phyloP scores from a whole-genome alignment of 2,797 vertebrate species.

The Halcyon smyrnensis region DNA sequence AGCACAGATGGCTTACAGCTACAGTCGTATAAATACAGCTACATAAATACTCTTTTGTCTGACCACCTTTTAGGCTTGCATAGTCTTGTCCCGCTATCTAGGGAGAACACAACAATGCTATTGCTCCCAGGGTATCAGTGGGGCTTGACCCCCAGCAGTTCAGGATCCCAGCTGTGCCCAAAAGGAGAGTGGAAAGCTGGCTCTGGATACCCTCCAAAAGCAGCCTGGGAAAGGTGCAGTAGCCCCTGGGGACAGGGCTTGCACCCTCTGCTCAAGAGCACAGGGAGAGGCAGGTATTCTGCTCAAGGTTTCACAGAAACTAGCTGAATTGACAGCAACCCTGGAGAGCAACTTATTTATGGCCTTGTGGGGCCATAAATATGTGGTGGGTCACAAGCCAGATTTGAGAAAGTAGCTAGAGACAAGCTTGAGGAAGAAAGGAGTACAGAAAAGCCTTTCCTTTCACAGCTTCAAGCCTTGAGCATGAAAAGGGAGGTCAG shows the following conservation, averaged over 20 bases:
- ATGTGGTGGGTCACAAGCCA: not conserved
- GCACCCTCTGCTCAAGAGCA: not conserved
- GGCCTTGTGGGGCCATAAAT: not conserved
- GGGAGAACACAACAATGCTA: not conserved
- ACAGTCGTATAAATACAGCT: not conserved
- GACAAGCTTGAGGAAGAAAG: not conserved
- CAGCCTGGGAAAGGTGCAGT: not conserved
- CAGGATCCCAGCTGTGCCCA: not conserved
- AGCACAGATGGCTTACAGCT: not conserved
- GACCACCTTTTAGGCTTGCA: not conserved
- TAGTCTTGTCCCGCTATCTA: not conserved
- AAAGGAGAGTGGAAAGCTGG: not conserved
- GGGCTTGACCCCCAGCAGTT: not conserved
- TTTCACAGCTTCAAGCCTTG: not conserved
- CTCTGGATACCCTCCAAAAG: not conserved
- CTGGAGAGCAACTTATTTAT: not conserved
- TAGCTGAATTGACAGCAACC: not conserved
- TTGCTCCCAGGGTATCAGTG: not conserved
- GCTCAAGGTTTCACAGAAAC: not conserved
- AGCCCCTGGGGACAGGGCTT: not conserved
- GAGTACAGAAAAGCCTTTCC: not conserved
- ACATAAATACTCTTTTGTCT: not conserved
- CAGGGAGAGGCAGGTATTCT: not conserved
- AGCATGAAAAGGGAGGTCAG: not conserved
- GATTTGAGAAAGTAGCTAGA: not conserved